Conservation (phyloP, 2,888 invertebrate genomes). For the Habrosyne pyritoides region DNA sequence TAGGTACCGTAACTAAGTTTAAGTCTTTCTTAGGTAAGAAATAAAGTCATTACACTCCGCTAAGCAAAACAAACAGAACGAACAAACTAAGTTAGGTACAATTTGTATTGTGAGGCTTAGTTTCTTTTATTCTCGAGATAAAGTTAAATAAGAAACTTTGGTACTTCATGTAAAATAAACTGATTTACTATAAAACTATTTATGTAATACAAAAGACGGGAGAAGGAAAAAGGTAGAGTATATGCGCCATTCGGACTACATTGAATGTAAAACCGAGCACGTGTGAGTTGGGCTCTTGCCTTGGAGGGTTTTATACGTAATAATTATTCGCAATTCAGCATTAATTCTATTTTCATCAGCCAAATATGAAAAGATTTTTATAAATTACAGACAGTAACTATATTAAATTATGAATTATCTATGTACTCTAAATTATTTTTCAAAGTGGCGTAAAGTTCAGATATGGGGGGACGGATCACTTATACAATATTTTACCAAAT, state of each 20-base stretch:
- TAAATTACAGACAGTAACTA: no score
- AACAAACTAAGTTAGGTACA: slow-evolving; percentile 1
- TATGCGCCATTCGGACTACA: not conserved
- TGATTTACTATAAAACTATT: not conserved
- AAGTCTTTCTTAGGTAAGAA: not conserved
- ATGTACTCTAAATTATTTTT: no score
- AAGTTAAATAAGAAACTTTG: slow-evolving; percentile 27
- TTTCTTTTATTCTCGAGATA: slow-evolving; percentile 17
- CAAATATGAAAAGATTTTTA: no score
- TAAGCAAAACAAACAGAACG: not conserved
- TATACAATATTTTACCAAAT: no score
- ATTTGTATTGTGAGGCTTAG: slow-evolving; percentile 19
- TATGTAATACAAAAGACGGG: not conserved
- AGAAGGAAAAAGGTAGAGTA: not conserved
- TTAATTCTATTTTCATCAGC: no score
- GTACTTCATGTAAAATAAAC: not conserved
- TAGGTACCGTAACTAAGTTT: not conserved
- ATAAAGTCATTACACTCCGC: slow-evolving; percentile 1
- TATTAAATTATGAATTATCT: no score
- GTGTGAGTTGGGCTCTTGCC: no score
- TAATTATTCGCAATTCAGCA: no score
- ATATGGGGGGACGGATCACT: no score
- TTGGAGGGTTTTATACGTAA: no score
- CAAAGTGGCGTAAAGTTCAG: no score
- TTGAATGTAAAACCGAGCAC: no score